Base-by-base conservation (phyloP, 2,888 invertebrate genomes). In the Cephus rjabovi region DNA sequence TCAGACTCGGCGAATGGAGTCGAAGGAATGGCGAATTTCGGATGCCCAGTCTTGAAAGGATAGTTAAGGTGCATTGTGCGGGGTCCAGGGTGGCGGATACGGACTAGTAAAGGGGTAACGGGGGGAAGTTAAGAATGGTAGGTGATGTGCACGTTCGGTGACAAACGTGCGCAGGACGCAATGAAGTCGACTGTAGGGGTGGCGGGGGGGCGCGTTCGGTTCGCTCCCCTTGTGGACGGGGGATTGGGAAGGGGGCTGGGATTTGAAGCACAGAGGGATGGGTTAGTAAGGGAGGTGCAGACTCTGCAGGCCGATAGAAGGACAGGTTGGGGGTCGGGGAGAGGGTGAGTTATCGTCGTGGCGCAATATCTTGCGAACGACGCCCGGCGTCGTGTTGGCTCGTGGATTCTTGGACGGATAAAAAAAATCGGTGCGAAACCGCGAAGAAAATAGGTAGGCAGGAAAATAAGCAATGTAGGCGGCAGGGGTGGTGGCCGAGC, bases 371-470 rank as follows among this genome's bases (percentile, higher is more conserved):
- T 84, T 83, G 84, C 84, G 83, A 84, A 84, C 84, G 92, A 92
- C 93, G 82, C 79, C 93, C 92, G 92, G 90, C 91, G 92, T 92
- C 92, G 93, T 93, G 93, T 92, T 92, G 92, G 92, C 92, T 88
- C 82, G 84, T 87, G 87, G 86, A 92, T 91, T 85, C 86, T 86
- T 85, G 81, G 85, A 87, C 85, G 84, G 84, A 85, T 85, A 84
- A 84, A 9, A 40, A 83, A 81, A 82, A 83, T 81, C 82, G 75
- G 80, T 75, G 80, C 76, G 81, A 83, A 83, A 78, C 56, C 56
- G 2, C 56, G 23, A 56, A 3, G 56, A 56, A 56, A 56, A 56
- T 56, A 56, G 23, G 23, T 56, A 56, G 56, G 56, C 23, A 56
- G 23, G 2, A 56, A 56, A 56, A 56, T 56, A 56, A 56, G 40